Evolutionary conservation across 2,797 vertebrate genomes (phyloP), one percentile per base, ranked within the genome.

Genomic region (Gila robusta): DNA sequence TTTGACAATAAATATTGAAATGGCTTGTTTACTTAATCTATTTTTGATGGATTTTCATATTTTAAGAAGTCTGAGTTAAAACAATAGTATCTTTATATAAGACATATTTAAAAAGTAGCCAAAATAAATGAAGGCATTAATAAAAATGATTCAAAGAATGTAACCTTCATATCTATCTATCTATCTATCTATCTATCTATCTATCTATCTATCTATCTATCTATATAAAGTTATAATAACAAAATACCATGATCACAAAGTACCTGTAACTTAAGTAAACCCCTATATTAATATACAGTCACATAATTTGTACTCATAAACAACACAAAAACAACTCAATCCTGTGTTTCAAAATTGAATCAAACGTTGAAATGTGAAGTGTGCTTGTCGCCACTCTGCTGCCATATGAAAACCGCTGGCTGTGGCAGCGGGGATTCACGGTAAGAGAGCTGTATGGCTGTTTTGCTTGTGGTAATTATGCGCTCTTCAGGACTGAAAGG

Each of bases 401-500:
- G 79, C 19, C 47, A 69, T 56, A 70, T 78, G 62, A 47, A 84
- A 76, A 77, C 56, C 23, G 16, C 16, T 77, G 62, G 64, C 73
- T 41, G n/a, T 17, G 14, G 54, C 41, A 28, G 69, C 44, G 21
- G 49, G 66, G 28, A 79, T 81, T 74, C 12, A 17, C 12, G 21
- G 71, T 62, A 44, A 72, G 41, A 66, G 76, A 56, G 82, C 47
- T 39, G 28, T 76, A 59, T 54, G 80, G 73, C 41, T 69, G 79
- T 82, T 54, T 56, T 52, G 56, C 54, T 47, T 28, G 67, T 16
- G 47, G 73, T 80, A 82, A 83, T 87, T 76, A 71, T 59, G 76
- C 23, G 70, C 76, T 89, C 88, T 52, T 78, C 73, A 64, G 70
- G 41, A 56, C 49, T 79, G 76, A 80, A 79, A 87, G 74, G 28